These are phyloP conservation scores for Ptiloglossa arizonensis DNA, from an alignment of 1,140 invertebrate species.

Conservation along the genomic window DNA sequence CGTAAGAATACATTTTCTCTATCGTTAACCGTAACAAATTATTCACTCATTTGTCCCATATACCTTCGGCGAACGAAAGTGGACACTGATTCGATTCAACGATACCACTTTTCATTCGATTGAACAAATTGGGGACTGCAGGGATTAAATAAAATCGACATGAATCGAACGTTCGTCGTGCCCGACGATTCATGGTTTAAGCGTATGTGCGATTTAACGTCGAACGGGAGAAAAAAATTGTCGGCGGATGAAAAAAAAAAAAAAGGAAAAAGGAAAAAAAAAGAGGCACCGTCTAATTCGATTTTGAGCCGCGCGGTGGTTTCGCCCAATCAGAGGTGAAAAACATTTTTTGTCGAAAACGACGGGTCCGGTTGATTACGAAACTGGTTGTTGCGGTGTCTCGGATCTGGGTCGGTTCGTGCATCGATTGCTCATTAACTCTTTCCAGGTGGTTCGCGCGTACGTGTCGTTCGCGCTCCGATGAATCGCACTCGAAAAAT, in stretches of 20 bases:
- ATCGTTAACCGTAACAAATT: too few relatives aligned
- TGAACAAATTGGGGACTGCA: too few relatives aligned
- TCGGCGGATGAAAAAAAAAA: too few relatives aligned
- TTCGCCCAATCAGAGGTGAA: neutral
- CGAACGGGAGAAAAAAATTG: neutral
- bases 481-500: constrained; percentile 42
- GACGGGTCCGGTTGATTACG: neutral
- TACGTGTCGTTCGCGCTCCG: neutral
- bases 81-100: too few relatives aligned
- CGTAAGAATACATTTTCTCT: too few relatives aligned
- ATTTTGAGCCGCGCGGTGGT: neutral
- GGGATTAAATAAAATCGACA: too few relatives aligned
- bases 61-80: too few relatives aligned
- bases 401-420: constrained; percentile 1
- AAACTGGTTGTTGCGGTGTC: constrained; percentile 13
- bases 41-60: too few relatives aligned
- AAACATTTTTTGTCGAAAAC: neutral
- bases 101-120: too few relatives aligned
- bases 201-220: neutral
- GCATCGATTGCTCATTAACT: constrained; percentile 22
- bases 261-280: too few relatives aligned
- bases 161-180: too few relatives aligned
- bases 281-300: neutral
- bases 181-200: too few relatives aligned
- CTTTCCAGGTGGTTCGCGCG: neutral